Base-by-base conservation (phyloP, 2,797 vertebrate species). In the Agapornis canus region DNA sequence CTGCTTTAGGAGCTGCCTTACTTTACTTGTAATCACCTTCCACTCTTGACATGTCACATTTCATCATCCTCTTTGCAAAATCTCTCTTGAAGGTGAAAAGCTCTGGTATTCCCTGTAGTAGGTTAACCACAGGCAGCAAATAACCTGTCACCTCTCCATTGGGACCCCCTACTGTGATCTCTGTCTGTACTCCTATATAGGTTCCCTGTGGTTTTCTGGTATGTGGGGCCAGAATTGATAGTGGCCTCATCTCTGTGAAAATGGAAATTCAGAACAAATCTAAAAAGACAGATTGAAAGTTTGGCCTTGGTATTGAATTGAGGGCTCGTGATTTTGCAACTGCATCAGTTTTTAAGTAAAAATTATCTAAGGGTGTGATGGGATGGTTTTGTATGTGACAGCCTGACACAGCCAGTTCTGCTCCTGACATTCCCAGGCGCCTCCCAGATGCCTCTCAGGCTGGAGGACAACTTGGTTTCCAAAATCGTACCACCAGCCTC, bases 21-120 rank as follows among this genome's bases (percentile, higher is more conserved):
- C 51, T 70, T 93, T 59, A 45, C 40, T 84, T 49, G 51, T 48
- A 66, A 82, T 92, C 90, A 90, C 56, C 90, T 94, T 94, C 86
- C 0, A 0, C 71, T 91, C 79, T 8, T 2, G 52, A 77, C 85
- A 90, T 76, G 82, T 29, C 11, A 2, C 21, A 2, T 48, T 68
- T n/a, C 52, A 57, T 83, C 92, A 83, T 64, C 65, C 48, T 19
- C 40, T 77, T 94, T 59, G 68, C 61, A 80, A 90, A 88, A 83
- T 66, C 39, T 21, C 8, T 19, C n/a, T 59, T 61, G n/a, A 13
- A 39, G 12, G 69, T 5, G 13, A 5, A 27, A 60, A 72, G 23
- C 43, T 16, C 25, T 64, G 49, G 7, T 20, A 17, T 59, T 75
- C 40, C 22, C 31, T 48, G 2, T 18, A 19, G 16, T n/a, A 29